phyloP scores from a whole-genome alignment of 2,797 vertebrate species.

The Galagoides demidoff region DNA sequence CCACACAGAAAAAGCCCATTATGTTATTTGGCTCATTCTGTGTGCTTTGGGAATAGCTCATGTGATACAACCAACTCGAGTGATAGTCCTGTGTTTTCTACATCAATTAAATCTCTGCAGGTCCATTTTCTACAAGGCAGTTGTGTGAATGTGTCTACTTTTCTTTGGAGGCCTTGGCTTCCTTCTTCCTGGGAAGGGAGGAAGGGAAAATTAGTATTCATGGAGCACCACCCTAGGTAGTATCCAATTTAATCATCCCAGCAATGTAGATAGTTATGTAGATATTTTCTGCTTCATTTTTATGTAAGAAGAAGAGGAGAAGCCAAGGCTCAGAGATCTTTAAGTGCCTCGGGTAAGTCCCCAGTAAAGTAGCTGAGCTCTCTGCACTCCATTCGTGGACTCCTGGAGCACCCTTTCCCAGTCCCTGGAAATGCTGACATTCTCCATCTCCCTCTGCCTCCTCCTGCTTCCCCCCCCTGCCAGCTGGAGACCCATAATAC shows the following conservation, averaged over 20 bases:
- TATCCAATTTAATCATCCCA: background rate
- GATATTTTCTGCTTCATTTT: background rate
- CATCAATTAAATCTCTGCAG: slow-evolving; percentile 68
- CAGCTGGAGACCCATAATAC: background rate
- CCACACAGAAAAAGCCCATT: background rate
- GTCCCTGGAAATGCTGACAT: background rate
- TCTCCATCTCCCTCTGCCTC: background rate
- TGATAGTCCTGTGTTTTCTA: slow-evolving; percentile 58
- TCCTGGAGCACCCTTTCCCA: background rate
- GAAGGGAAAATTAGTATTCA: background rate
- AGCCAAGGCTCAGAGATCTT: background rate
- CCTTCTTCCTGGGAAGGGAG: background rate
- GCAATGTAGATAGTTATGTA: background rate
- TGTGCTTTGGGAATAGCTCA: slow-evolving; percentile 33
- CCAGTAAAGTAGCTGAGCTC: background rate
- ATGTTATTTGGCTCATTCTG: background rate
- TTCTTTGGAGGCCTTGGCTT: slow-evolving; percentile 3
- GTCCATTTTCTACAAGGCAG: slow-evolving; percentile 52
- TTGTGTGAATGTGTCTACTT: background rate
- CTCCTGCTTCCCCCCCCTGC: fast-evolving
- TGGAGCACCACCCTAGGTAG: background rate
- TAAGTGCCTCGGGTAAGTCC: background rate
- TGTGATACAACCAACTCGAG: background rate
- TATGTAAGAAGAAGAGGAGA: background rate
- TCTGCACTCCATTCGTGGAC: too few species aligned